phyloP scores from a whole-genome alignment of 2,113 vertebrate genomes.

The Heterotis niloticus region DNA sequence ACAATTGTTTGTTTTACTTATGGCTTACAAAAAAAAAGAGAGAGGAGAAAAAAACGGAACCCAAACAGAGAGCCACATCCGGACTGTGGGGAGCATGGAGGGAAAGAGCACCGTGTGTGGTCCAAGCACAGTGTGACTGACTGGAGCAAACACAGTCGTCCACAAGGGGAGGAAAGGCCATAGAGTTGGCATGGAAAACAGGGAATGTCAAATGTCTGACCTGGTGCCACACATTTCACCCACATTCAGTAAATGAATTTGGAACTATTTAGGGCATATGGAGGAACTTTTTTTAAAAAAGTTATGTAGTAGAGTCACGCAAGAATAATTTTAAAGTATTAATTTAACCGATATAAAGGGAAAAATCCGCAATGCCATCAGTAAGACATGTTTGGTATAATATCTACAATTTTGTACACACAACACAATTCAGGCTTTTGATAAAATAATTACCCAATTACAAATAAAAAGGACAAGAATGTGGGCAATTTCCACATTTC shows the following conservation, averaged over 20 bases:
- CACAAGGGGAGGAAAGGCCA: neutral
- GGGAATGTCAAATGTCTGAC: constrained; percentile 29
- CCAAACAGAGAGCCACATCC: constrained; percentile 11
- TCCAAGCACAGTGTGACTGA: neutral
- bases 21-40: neutral
- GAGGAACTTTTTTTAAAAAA: no score
- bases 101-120: neutral
- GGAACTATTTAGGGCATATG: no score
- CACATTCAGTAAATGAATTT: neutral
- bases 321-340: no score
- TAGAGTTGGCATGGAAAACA: constrained; percentile 2
- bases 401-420: no score
- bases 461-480: no score
- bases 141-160: neutral
- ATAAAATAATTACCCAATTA: no score
- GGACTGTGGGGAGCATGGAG: neutral
- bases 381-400: no score
- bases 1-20: neutral
- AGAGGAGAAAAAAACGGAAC: neutral
- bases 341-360: no score
- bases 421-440: no score
- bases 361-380: no score
- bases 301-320: no score
- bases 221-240: constrained; percentile 29
- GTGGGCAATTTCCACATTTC: no score